Evolutionary conservation across 2,888 invertebrate genomes (phyloP).

Genomic region (Phytoseiulus persimilis): DNA sequence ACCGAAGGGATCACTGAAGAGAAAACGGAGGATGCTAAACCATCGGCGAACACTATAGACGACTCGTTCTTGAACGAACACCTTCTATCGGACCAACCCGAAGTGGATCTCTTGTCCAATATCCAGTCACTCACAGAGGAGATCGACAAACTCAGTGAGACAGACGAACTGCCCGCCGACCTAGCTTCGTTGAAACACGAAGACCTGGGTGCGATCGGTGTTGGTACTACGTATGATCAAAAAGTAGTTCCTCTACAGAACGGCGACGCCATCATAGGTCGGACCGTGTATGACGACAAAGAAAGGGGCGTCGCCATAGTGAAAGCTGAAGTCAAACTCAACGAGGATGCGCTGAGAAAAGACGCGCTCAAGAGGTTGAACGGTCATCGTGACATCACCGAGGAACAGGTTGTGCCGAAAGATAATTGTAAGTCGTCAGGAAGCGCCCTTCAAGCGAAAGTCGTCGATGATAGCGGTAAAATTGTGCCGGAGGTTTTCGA

Average conservation of each 20-base stretch:
- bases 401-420: slow-evolving; percentile 37
- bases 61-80: slow-evolving; percentile 33
- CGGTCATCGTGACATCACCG: slow-evolving; percentile 7
- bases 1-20: not conserved
- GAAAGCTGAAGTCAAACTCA: not conserved
- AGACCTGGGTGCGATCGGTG: not conserved
- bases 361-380: not conserved
- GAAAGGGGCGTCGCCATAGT: not conserved
- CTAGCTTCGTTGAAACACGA: slow-evolving; percentile 30
- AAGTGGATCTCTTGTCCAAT: slow-evolving; percentile 18
- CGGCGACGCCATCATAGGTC: not conserved
- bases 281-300: slow-evolving; percentile 9
- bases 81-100: slow-evolving; percentile 25
- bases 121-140: slow-evolving; percentile 29
- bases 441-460: not conserved
- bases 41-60: not conserved
- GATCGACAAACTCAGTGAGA: slow-evolving; percentile 26
- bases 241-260: not conserved
- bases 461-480: slow-evolving; percentile 11
- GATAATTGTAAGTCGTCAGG: not conserved
- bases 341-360: not conserved
- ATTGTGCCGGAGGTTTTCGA: slow-evolving; percentile 12
- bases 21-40: not conserved
- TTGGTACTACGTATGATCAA: not conserved
- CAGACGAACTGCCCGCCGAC: slow-evolving; percentile 29